A percentile compares a stretch with the other conserved stretches of the same genome.
Evolutionary conservation across 2,113 vertebrate species (phyloP).

Genomic region (Ochotona curzoniae): DNA sequence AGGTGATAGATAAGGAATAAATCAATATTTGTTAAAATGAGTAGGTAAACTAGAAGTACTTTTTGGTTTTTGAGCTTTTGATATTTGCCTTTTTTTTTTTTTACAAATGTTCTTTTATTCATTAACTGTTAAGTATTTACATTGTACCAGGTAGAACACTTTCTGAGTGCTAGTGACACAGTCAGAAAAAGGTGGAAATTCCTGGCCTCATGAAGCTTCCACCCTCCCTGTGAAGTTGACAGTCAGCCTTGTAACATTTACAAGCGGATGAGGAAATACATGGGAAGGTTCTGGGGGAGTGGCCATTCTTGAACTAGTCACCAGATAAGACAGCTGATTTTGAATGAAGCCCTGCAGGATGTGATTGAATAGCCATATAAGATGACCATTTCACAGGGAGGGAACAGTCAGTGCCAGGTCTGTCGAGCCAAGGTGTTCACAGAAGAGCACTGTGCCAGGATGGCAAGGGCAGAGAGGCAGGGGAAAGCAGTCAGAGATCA

Average conservation of each 20-base stretch:
- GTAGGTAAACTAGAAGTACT: not conserved
- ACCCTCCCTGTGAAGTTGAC: not conserved
- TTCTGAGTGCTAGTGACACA: slow-evolving; percentile 50
- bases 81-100: slow-evolving; percentile 20
- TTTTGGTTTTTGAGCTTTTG: slow-evolving; percentile 36
- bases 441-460: not conserved
- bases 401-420: not conserved
- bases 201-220: not conserved
- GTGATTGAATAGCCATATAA: not conserved
- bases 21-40: slow-evolving; percentile 26
- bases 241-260: not conserved
- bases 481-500: not conserved
- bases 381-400: not conserved
- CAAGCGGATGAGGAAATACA: not conserved
- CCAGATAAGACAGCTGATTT: not conserved
- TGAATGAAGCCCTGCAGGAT: not conserved
- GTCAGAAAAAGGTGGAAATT: not conserved
- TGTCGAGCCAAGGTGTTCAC: not conserved
- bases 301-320: not conserved
- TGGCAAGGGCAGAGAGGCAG: not conserved
- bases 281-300: not conserved
- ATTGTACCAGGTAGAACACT: not conserved
- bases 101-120: slow-evolving; percentile 27
- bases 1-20: not conserved
- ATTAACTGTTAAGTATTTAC: slow-evolving; percentile 11